Evolutionary conservation across 2,888 invertebrate species (phyloP).

Genomic region (Caradrina clavipalpis): DNA sequence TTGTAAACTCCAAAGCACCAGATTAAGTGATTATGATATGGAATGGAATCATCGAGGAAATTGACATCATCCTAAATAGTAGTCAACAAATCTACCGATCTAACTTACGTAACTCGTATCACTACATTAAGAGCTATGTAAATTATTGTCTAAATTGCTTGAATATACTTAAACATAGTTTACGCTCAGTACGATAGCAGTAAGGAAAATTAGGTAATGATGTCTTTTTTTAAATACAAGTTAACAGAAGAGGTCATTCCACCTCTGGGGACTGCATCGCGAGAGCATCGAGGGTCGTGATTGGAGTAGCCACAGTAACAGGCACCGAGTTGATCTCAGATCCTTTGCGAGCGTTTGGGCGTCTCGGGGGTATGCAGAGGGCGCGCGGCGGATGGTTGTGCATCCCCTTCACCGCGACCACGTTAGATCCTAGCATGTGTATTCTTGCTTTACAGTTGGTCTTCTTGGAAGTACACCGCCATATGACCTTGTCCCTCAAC

Average conservation of each 20-base stretch:
- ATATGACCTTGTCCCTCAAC: conserved; percentile 88
- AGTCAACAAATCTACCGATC: conserved; percentile 30
- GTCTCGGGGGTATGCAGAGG: conserved; percentile 73
- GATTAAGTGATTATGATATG: conserved; percentile 37
- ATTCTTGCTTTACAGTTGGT: conserved; percentile 89
- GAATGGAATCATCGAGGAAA: conserved; percentile 42
- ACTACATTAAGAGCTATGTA: conserved; percentile 28
- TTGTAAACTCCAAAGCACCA: conserved; percentile 60
- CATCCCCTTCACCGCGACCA: conserved; percentile 89
- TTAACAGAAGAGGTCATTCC: conserved; percentile 56
- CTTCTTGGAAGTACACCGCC: conserved; percentile 90
- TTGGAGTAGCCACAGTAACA: conserved; percentile 42
- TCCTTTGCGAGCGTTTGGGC: conserved; percentile 69
- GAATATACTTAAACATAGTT: conserved; percentile 49
- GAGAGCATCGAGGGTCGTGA: conserved; percentile 56
- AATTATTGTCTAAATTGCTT: conserved; percentile 65
- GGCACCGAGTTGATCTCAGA: conserved; percentile 57
- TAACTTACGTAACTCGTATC: conserved; percentile 38
- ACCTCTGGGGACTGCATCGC: conserved; percentile 65
- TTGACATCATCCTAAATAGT: conserved; percentile 21
- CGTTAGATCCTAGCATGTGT: conserved; percentile 87
- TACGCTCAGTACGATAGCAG: conserved; percentile 44
- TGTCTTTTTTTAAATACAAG: conserved; percentile 15
- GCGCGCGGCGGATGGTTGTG: conserved; percentile 89
- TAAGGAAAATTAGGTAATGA: conserved; percentile 24